Evolutionary conservation across 2,113 vertebrate genomes (phyloP).

Genomic region (cattle (Bos taurus)): DNA sequence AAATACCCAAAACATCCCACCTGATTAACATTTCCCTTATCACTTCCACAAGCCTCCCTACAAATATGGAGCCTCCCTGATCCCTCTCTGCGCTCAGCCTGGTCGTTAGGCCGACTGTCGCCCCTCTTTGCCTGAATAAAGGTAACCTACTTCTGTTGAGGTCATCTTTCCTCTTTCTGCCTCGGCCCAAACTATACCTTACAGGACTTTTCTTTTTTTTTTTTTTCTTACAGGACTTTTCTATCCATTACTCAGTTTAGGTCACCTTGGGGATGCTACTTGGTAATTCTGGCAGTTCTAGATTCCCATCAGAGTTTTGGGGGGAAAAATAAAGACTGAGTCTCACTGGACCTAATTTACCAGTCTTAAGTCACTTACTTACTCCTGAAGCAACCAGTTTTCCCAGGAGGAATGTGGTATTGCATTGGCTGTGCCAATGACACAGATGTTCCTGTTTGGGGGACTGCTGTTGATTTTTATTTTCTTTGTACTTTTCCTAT

Average conservation of each 20-base stretch:
- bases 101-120: too few species aligned
- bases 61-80: too few species aligned
- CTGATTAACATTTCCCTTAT: too few species aligned
- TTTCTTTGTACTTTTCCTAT: constrained; percentile 7
- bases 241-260: not conserved
- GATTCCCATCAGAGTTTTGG: not conserved
- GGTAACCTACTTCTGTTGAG: too few species aligned
- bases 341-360: not conserved
- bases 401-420: not conserved
- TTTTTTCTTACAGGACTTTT: not conserved
- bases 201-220: not conserved
- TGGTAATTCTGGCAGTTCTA: not conserved
- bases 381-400: not conserved
- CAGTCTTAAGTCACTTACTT: not conserved
- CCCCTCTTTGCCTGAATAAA: too few species aligned
- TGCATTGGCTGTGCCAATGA: not conserved
- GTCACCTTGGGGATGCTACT: not conserved
- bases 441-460: not conserved
- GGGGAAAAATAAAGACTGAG: not conserved
- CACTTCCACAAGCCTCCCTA: too few species aligned
- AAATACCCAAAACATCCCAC: too few species aligned
- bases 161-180: too few species aligned
- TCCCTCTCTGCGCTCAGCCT: too few species aligned
- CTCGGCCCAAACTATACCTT: too few species aligned
- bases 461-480: not conserved